Percentiles rank a stretch among this genome's conserved stretches.
Evolutionary conservation across 1,140 invertebrate genomes (phyloP).

Genomic region (Ips nitidus): DNA sequence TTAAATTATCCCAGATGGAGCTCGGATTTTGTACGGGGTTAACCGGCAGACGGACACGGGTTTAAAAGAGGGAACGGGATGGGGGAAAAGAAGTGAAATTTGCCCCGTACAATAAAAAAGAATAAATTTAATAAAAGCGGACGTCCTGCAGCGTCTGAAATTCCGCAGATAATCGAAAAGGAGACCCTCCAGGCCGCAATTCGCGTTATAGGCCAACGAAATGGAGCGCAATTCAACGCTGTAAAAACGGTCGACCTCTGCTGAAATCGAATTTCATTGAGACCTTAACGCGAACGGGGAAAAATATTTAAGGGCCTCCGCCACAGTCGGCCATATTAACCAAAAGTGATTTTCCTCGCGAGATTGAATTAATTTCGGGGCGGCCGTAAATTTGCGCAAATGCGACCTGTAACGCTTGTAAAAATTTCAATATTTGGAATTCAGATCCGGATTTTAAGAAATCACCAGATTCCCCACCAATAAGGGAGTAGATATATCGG

Average conservation of each 20-base stretch:
- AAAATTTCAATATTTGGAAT: not conserved
- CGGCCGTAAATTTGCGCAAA: not conserved
- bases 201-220: constrained; percentile 23
- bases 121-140: constrained; percentile 27
- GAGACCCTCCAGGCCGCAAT: constrained; percentile 13
- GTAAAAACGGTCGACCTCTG: constrained; percentile 13
- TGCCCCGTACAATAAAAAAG: constrained; percentile 18
- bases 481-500: too few relatives aligned
- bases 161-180: constrained; percentile 28
- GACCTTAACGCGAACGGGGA: constrained; percentile 5
- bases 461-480: too few relatives aligned
- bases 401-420: not conserved
- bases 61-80: too few relatives aligned
- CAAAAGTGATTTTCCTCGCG: not conserved
- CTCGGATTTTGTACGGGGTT: too few relatives aligned
- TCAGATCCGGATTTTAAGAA: too few relatives aligned
- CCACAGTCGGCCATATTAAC: constrained; percentile 16
- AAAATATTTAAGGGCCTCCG: constrained; percentile 9
- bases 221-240: constrained; percentile 11
- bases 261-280: constrained; percentile 18
- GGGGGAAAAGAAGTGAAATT: too few relatives aligned
- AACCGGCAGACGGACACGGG: too few relatives aligned
- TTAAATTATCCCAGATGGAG: too few relatives aligned
- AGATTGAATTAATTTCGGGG: constrained; percentile 13
- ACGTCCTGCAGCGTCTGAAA: constrained; percentile 22